Evolutionary conservation across 2,888 invertebrate species (phyloP).

Genomic region (Caenorhabditis sinica): DNA sequence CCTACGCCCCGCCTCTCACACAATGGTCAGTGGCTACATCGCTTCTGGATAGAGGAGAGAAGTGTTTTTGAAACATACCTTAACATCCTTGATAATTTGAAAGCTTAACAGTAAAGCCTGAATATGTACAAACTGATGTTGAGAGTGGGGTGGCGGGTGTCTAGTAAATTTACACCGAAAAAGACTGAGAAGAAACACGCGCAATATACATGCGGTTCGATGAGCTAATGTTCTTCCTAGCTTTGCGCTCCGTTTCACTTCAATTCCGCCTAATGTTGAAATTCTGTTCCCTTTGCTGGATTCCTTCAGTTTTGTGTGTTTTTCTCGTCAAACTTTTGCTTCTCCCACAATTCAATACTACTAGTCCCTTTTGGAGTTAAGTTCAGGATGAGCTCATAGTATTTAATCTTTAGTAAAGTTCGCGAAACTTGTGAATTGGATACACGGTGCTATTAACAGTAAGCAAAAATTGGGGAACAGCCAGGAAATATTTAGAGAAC

Average conservation of each 20-base stretch:
- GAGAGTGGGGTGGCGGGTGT: constrained; percentile 20
- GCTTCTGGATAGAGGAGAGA: constrained; percentile 16
- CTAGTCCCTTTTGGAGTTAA: too few relatives aligned
- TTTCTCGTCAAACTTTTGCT: constrained; percentile 30
- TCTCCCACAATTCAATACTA: neutral
- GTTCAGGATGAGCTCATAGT: too few relatives aligned
- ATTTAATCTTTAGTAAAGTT: too few relatives aligned
- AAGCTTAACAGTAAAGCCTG: constrained; percentile 27
- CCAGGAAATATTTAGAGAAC: too few relatives aligned
- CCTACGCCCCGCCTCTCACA: constrained; percentile 53
- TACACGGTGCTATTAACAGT: too few relatives aligned
- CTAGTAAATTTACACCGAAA: constrained; percentile 61
- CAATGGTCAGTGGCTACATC: constrained; percentile 56
- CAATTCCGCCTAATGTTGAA: constrained; percentile 68
- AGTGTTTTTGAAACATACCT: constrained; percentile 58
- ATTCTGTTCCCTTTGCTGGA: constrained; percentile 53
- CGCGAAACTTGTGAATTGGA: too few relatives aligned
- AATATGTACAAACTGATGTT: neutral
- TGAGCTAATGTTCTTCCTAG: constrained; percentile 69
- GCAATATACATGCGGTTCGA: constrained; percentile 67
- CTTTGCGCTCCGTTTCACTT: constrained; percentile 69
- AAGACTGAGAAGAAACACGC: constrained; percentile 65
- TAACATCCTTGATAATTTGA: constrained; percentile 7
- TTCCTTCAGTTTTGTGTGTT: constrained; percentile 59
- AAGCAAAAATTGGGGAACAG: too few relatives aligned